Evolutionary conservation across 2,113 vertebrate species (phyloP).

Genomic region (Apistogramma diplotaenia): DNA sequence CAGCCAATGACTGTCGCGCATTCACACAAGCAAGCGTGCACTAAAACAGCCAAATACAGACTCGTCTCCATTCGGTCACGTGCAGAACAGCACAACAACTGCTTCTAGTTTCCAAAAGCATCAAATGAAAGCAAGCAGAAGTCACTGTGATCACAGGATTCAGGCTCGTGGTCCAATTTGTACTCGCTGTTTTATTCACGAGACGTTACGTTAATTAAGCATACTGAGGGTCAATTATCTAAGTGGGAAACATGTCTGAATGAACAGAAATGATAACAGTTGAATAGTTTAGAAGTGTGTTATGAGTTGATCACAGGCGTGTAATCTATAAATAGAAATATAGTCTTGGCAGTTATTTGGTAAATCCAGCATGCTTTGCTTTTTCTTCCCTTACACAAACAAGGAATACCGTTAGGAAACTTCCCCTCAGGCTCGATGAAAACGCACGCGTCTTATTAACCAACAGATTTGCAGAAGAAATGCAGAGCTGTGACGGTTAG

Average conservation of each 20-base stretch:
- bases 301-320: background rate
- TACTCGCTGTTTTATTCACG: background rate
- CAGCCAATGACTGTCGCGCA: slow-evolving; percentile 25
- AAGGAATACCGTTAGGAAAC: background rate
- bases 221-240: slow-evolving; percentile 23
- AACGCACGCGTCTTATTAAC: background rate
- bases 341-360: background rate
- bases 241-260: background rate
- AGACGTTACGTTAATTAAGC: too few relatives aligned
- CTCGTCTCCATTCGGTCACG: background rate
- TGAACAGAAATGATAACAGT: background rate
- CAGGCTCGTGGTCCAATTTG: background rate
- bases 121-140: background rate
- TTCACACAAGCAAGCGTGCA: background rate
- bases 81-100: background rate
- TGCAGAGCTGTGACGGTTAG: background rate
- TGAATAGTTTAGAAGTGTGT: background rate
- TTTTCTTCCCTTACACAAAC: background rate
- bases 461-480: background rate
- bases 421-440: background rate
- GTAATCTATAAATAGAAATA: slow-evolving; percentile 2
- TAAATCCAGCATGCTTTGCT: background rate
- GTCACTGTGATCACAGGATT: background rate
- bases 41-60: background rate
- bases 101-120: background rate